Evolutionary conservation across 1,140 invertebrate species (phyloP).

Genomic region (Telenomus remus): DNA sequence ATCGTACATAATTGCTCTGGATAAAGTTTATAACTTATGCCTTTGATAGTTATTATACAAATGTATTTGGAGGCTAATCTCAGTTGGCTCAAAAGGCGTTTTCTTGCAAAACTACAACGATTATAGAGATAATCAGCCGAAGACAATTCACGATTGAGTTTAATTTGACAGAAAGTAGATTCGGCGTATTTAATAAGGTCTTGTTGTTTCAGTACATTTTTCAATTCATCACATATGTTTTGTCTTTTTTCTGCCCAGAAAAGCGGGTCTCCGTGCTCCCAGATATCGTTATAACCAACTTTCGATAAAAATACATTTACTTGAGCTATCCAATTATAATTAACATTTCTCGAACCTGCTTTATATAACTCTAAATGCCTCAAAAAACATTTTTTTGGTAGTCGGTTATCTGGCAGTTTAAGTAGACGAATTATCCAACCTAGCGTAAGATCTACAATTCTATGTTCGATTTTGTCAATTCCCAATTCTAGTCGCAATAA

Average conservation of each 20-base stretch:
- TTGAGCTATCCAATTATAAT: constrained; percentile 4
- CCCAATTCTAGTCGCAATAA: constrained; percentile 18
- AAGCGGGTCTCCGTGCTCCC: neutral
- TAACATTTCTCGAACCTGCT: neutral
- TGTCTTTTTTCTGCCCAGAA: neutral
- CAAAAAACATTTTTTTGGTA: constrained; percentile 18
- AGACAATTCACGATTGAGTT: neutral
- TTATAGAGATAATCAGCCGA: neutral
- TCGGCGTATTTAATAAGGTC: neutral
- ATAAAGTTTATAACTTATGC: neutral
- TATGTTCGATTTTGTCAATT: constrained; percentile 5
- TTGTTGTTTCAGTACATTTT: neutral
- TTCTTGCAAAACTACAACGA: neutral
- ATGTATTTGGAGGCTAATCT: constrained; percentile 2
- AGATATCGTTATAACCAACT: constrained; percentile 1
- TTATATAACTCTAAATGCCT: neutral
- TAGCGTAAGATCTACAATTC: constrained; percentile 2
- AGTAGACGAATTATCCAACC: constrained; percentile 9
- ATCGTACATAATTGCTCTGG: neutral
- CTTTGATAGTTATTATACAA: neutral
- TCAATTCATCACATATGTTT: neutral
- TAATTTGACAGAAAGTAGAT: neutral
- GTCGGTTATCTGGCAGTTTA: constrained; percentile 5
- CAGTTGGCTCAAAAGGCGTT: neutral
- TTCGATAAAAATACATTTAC: neutral